Percentiles rank a stretch among this genome's conserved stretches.
Evolutionary conservation across 1,140 invertebrate genomes (phyloP).

Genomic region (Periplaneta americana): DNA sequence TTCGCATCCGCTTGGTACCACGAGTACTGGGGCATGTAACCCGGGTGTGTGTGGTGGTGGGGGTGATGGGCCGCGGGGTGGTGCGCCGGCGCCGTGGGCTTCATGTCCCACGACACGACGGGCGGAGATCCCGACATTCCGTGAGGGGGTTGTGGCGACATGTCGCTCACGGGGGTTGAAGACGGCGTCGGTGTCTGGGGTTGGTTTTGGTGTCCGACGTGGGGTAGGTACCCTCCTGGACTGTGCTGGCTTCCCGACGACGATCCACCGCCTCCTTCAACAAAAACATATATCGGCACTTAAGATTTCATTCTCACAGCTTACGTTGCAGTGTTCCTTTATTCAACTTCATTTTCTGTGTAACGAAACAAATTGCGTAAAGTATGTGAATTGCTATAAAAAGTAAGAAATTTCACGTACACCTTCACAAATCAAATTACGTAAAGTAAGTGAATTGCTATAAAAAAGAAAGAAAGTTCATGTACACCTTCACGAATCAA

Average conservation of each 20-base stretch:
- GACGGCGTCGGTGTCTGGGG: constrained; percentile 34
- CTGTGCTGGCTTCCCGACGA: constrained; percentile 32
- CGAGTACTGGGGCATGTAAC: constrained; percentile 68
- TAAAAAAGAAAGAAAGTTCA: too few relatives aligned
- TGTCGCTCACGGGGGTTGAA: constrained; percentile 49
- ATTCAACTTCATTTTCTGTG: too few relatives aligned
- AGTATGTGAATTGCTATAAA: too few relatives aligned
- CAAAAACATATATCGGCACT: not conserved
- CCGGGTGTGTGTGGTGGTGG: constrained; percentile 49
- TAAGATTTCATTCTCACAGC: too few relatives aligned
- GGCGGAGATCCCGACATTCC: constrained; percentile 49
- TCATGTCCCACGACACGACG: constrained; percentile 63
- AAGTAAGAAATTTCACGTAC: too few relatives aligned
- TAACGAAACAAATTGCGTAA: too few relatives aligned
- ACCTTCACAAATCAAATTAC: too few relatives aligned
- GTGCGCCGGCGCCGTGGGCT: constrained; percentile 35
- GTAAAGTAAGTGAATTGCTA: too few relatives aligned
- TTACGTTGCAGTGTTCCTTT: too few relatives aligned
- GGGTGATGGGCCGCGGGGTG: constrained; percentile 48
- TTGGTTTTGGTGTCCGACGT: constrained; percentile 15
- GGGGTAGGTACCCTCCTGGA: constrained; percentile 31
- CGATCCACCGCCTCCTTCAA: constrained; percentile 26
- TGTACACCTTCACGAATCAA: too few relatives aligned
- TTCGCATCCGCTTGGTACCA: constrained; percentile 69
- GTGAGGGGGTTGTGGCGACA: constrained; percentile 49